These are phyloP conservation scores for Drosophila repleta DNA, from an alignment of 1,140 invertebrate species.

Conservation along the genomic window DNA sequence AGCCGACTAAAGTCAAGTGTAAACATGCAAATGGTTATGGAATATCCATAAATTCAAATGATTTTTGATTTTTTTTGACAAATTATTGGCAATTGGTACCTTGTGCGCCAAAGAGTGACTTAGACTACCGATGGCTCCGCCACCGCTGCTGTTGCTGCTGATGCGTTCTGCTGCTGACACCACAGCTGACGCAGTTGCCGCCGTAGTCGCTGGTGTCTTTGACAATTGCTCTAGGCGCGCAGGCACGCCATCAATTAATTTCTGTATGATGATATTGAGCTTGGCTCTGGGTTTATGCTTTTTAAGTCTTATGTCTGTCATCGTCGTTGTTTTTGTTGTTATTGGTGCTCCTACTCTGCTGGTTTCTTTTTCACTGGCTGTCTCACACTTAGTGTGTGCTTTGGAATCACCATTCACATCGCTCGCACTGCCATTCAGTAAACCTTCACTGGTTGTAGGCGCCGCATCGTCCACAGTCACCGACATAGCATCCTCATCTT, in stretches of 20 bases:
- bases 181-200: constrained; percentile 12
- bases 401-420: constrained; percentile 59
- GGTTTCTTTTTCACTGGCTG: constrained; percentile 11
- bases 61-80: neutral
- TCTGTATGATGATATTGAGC: constrained; percentile 78
- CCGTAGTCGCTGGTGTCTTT: constrained; percentile 47
- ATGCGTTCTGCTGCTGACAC: constrained; percentile 33
- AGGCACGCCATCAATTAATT: constrained; percentile 77
- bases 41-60: neutral
- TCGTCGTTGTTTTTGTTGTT: neutral
- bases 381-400: constrained; percentile 32
- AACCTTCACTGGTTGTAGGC: constrained; percentile 3
- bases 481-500: constrained; percentile 57
- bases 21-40: neutral
- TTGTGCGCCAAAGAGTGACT: constrained; percentile 70
- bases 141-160: constrained; percentile 40
- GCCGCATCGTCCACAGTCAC: constrained; percentile 27
- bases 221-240: constrained; percentile 73
- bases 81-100: constrained; percentile 32
- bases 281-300: constrained; percentile 71
- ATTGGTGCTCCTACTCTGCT: neutral
- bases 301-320: constrained; percentile 62
- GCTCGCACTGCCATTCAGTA: constrained; percentile 48
- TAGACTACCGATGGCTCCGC: constrained; percentile 62
- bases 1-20: no score